Percentiles rank a stretch among this genome's conserved stretches.
Conservation (phyloP, 2,113 vertebrate genomes). For the Clarias magur region DNA sequence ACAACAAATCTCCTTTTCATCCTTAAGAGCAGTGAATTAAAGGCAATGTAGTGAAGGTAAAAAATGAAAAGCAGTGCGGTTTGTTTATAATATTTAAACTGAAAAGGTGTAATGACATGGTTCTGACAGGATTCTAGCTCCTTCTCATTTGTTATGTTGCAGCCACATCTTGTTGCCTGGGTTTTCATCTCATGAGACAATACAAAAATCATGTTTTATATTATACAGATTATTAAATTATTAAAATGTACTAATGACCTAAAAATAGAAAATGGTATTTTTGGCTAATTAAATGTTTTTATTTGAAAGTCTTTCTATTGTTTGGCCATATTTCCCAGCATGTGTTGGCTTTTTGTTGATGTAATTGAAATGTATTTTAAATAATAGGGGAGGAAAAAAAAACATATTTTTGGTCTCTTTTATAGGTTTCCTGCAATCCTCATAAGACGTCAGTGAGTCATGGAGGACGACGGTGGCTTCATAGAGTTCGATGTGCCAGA, state of each 20-base stretch:
- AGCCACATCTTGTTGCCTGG: not conserved
- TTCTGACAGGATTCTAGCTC: not conserved
- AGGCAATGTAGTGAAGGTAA: too few species aligned
- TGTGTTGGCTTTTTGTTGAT: not conserved
- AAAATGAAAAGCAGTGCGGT: too few species aligned
- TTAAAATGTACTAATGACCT: not conserved
- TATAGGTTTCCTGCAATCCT: conserved; percentile 46
- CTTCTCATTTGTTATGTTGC: not conserved
- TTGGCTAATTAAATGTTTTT: not conserved
- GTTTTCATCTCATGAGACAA: not conserved
- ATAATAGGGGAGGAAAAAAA: not conserved
- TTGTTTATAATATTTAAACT: not conserved
- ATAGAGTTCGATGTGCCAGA: conserved; percentile 99
- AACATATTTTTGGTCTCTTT: not conserved
- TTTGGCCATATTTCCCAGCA: not conserved
- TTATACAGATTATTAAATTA: not conserved
- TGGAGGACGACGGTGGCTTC: conserved; percentile 95
- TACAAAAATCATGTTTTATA: not conserved
- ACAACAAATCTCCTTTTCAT: too few species aligned
- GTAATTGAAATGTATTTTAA: not conserved
- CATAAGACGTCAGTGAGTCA: conserved; percentile 80
- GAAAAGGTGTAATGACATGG: too few species aligned
- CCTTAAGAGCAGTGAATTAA: too few species aligned
- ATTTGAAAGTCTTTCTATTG: not conserved
- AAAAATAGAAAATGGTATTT: not conserved